phyloP scores from a whole-genome alignment of 2,888 invertebrate genomes.

The Leucophora obtusa region DNA sequence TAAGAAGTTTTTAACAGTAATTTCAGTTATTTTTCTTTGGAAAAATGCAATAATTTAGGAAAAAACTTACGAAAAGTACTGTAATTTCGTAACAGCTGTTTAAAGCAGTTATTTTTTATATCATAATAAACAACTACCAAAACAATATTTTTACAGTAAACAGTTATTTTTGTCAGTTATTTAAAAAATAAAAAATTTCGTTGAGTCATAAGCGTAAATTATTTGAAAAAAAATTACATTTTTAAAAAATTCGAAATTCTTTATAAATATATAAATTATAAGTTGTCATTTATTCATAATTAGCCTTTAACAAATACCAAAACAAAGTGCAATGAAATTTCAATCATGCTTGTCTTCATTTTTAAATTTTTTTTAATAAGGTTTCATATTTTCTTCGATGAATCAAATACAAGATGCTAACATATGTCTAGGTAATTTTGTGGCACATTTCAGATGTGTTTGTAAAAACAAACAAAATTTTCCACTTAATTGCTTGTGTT shows the following conservation, averaged over 20 bases:
- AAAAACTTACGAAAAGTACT: no score
- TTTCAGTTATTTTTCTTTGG: no score
- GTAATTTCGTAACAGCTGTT: no score
- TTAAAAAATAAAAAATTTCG: no score
- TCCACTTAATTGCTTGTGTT: constrained; percentile 42
- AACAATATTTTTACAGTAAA: no score
- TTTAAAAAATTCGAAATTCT: neutral
- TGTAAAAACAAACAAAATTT: constrained; percentile 14
- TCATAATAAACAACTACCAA: no score
- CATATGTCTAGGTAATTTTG: constrained; percentile 37
- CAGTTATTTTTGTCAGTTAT: no score
- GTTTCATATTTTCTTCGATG: constrained; percentile 41
- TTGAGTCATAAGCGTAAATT: no score
- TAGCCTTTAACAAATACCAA: constrained; percentile 41
- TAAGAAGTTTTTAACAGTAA: no score
- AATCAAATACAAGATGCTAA: neutral
- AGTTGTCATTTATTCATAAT: constrained; percentile 35
- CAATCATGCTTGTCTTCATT: constrained; percentile 44
- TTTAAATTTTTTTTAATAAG: constrained; percentile 49
- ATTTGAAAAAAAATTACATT: no score
- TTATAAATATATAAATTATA: neutral
- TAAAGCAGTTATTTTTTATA: no score
- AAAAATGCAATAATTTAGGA: no score
- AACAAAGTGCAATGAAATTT: constrained; percentile 24
- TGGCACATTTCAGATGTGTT: constrained; percentile 9